Evolutionary conservation across 2,888 invertebrate genomes (phyloP).

Genomic region (Stenichneumon culpator): DNA sequence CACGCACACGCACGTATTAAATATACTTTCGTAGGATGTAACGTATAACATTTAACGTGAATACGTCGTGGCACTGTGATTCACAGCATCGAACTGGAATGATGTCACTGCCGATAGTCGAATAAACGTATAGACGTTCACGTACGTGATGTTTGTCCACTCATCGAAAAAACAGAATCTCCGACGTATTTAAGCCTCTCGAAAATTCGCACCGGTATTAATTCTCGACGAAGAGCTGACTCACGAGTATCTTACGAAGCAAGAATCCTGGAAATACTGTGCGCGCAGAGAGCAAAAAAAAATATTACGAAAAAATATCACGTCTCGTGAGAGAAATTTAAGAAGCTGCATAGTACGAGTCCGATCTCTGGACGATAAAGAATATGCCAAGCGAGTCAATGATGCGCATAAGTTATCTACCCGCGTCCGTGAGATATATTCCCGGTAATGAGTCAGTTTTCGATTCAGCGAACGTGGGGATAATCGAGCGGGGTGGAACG

Average conservation of each 20-base stretch:
- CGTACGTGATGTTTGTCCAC: slow-evolving; percentile 32
- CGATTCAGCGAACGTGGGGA: slow-evolving; percentile 53
- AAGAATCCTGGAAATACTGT: neutral
- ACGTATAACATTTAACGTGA: neutral
- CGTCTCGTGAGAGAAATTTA: neutral
- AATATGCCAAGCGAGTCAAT: slow-evolving; percentile 14
- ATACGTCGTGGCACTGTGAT: neutral
- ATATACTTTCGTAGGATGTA: slow-evolving; percentile 7
- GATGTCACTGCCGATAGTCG: slow-evolving; percentile 30
- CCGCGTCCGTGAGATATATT: slow-evolving; percentile 49
- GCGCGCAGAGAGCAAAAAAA: neutral
- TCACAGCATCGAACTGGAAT: slow-evolving; percentile 19
- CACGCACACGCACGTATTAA: neutral
- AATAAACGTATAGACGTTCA: slow-evolving; percentile 5
- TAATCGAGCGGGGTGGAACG: slow-evolving; percentile 51
- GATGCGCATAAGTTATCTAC: slow-evolving; percentile 44
- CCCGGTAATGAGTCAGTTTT: slow-evolving; percentile 55
- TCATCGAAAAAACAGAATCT: neutral
- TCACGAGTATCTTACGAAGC: neutral
- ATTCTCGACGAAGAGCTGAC: neutral
- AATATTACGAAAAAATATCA: neutral
- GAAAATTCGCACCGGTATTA: neutral
- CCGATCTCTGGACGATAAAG: neutral
- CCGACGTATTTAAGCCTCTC: neutral
- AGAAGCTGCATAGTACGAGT: neutral